Percentiles rank a stretch among this genome's conserved stretches.
These are phyloP conservation scores for Beroe forskalii DNA, from an alignment of 37 sponge, comb jelly and placozoan species.

Conservation along the genomic window DNA sequence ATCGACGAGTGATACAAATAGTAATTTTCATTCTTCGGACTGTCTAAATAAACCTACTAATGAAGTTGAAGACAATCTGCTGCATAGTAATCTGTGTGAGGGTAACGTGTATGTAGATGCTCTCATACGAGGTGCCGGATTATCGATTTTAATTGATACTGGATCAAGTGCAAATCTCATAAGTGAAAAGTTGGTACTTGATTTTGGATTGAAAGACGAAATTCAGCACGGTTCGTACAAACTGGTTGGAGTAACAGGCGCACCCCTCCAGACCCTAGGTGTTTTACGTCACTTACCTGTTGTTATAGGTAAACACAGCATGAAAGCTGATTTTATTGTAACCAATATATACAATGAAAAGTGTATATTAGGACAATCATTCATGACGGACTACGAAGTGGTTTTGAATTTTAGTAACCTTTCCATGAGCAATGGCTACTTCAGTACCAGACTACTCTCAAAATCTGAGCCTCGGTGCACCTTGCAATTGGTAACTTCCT, in stretches of 20 bases:
- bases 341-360: neutral
- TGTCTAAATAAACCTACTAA: too few species aligned
- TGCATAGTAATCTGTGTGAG: neutral
- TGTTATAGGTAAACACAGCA: neutral
- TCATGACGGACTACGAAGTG: neutral
- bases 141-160: neutral
- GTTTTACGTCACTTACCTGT: neutral
- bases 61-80: too few species aligned
- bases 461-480: neutral
- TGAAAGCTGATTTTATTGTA: constrained; percentile 11
- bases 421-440: neutral
- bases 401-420: neutral
- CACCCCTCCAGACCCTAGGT: neutral
- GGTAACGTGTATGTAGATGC: neutral
- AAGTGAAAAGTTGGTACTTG: neutral
- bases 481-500: neutral
- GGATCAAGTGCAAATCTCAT: constrained; percentile 33
- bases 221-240: neutral
- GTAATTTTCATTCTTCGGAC: too few species aligned
- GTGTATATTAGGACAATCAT: constrained; percentile 29
- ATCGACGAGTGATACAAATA: too few species aligned
- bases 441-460: neutral
- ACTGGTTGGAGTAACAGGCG: constrained; percentile 41
- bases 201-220: neutral
- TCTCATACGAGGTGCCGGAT: neutral